Conservation (phyloP, 2,797 vertebrate species). For the Toxotes lorentzi region DNA sequence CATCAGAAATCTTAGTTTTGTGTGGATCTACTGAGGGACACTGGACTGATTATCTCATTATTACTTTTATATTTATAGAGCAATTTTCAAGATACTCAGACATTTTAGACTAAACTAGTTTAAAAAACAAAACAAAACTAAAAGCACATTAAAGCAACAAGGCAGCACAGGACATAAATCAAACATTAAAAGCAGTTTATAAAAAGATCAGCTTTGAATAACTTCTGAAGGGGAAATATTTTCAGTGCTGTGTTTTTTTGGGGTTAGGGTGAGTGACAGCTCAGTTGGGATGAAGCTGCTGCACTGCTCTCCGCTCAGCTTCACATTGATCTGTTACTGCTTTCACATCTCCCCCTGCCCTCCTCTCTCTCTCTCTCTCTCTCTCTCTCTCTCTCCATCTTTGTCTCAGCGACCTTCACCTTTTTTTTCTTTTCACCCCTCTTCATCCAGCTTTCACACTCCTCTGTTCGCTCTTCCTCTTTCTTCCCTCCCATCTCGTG, state of each 20-base stretch:
- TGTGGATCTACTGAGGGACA: too few species aligned
- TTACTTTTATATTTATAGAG: neutral
- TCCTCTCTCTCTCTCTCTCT: neutral
- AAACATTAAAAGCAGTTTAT: neutral
- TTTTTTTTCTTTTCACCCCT: neutral
- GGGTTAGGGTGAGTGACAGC: constrained; percentile 56
- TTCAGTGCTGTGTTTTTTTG: neutral
- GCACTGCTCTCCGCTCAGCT: constrained; percentile 13
- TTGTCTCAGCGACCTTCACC: constrained; percentile 12
- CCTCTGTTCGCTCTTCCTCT: neutral
- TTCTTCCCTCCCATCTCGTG: neutral
- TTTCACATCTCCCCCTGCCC: constrained; percentile 1
- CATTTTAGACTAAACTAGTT: neutral
- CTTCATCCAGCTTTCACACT: neutral
- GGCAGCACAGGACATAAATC: neutral
- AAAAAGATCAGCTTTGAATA: neutral
- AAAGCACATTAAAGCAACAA: neutral
- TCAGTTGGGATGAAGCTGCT: constrained; percentile 41
- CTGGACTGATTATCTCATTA: neutral
- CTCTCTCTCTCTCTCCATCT: neutral
- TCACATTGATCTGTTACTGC: constrained; percentile 40
- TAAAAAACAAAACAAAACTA: neutral
- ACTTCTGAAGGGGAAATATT: neutral
- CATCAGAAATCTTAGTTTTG: too few species aligned
- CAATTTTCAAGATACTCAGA: neutral